These are phyloP conservation scores for Lamproptera curius DNA, from an alignment of 2,888 invertebrate species.

Conservation along the genomic window DNA sequence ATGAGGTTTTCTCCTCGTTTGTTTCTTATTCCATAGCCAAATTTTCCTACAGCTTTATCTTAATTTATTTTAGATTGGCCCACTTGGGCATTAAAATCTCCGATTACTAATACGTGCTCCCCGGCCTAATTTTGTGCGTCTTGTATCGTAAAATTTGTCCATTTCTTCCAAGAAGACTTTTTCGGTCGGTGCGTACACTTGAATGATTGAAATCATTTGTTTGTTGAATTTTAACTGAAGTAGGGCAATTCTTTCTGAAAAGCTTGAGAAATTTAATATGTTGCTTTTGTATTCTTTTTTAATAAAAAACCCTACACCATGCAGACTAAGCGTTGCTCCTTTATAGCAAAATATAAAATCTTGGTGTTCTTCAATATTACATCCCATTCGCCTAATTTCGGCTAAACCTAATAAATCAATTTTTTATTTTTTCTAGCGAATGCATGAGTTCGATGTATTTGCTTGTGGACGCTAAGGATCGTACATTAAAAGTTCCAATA, in stretches of 20 bases:
- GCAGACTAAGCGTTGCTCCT: slow-evolving; percentile 25
- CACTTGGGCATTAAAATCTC: not conserved
- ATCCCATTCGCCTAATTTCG: slow-evolving; percentile 28
- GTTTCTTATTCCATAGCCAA: slow-evolving; percentile 17
- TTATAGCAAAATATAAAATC: not conserved
- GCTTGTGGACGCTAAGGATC: slow-evolving; percentile 24
- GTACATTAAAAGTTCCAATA: not conserved
- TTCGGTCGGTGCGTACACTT: not conserved
- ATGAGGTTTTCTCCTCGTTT: slow-evolving; percentile 24
- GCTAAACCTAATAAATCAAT: slow-evolving; percentile 19
- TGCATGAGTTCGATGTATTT: slow-evolving; percentile 24
- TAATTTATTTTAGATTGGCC: slow-evolving; percentile 14
- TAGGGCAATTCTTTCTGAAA: slow-evolving; percentile 27
- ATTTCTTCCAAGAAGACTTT: not conserved
- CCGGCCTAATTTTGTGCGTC: slow-evolving; percentile 24
- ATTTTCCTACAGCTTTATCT: slow-evolving; percentile 23
- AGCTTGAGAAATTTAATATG: slow-evolving; percentile 24
- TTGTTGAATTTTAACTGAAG: slow-evolving; percentile 17
- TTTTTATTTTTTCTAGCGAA: not conserved
- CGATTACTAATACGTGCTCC: not conserved
- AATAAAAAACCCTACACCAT: slow-evolving; percentile 30
- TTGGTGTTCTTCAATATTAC: slow-evolving; percentile 26
- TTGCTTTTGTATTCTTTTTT: slow-evolving; percentile 24
- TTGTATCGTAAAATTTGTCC: not conserved
- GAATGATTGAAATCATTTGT: not conserved